Conservation (phyloP, 2,888 invertebrate genomes). For the Agriotes lineatus region DNA sequence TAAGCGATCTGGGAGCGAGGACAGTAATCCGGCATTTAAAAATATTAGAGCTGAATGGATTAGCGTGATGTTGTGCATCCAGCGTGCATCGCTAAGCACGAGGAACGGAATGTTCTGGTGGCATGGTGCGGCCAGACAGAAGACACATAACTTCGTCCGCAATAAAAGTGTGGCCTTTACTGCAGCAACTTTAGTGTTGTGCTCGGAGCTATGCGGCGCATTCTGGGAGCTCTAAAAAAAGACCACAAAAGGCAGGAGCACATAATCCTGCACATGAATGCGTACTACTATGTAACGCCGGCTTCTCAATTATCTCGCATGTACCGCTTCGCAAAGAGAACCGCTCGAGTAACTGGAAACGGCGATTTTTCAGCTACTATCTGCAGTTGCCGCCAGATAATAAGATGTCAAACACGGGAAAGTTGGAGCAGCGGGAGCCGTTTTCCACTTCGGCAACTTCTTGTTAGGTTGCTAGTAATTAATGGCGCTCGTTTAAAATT, state of each 20-base stretch:
- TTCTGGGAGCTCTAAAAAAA: conserved; percentile 48
- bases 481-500: too few relatives aligned
- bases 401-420: not conserved
- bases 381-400: not conserved
- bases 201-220: conserved; percentile 43
- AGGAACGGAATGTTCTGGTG: conserved; percentile 27
- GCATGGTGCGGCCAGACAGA: conserved; percentile 50
- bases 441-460: too few relatives aligned
- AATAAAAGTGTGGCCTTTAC: conserved; percentile 56
- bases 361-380: conserved; percentile 22
- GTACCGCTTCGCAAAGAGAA: conserved; percentile 13
- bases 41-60: not conserved
- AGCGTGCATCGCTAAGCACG: conserved; percentile 23
- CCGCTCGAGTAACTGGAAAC: conserved; percentile 27
- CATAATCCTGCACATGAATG: conserved; percentile 45
- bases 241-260: conserved; percentile 44
- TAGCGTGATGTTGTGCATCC: not conserved
- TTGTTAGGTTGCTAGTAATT: too few relatives aligned
- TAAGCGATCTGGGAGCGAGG: too few relatives aligned
- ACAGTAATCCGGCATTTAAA: not conserved
- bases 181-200: conserved; percentile 50
- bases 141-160: conserved; percentile 55
- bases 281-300: conserved; percentile 42
- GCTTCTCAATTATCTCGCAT: conserved; percentile 36
- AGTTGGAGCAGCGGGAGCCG: not conserved